A percentile compares a stretch with the other conserved stretches of the same genome.
phyloP scores from a whole-genome alignment of 53 echinoderm and acorn worm species.

The Henricia sp. region DNA sequence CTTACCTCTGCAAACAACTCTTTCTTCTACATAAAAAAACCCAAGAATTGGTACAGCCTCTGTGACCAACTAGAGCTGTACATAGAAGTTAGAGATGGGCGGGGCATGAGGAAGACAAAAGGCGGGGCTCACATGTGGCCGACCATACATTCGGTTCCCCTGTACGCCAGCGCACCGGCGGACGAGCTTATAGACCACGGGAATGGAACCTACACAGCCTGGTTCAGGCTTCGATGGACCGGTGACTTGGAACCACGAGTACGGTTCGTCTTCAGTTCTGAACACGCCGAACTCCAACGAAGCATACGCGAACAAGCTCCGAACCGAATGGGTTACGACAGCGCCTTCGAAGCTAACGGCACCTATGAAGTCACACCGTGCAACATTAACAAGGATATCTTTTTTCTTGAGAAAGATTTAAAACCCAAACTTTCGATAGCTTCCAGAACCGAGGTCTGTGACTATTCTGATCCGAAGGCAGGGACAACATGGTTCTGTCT shows the following conservation, averaged over 20 bases:
- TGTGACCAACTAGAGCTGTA: conserved; percentile 48
- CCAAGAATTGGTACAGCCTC: conserved; percentile 21
- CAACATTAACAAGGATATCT: conserved; percentile 11
- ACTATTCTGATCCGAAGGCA: conserved; percentile 51
- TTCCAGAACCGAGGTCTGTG: conserved; percentile 10
- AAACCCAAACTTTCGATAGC: neutral
- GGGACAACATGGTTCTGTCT: conserved; percentile 70
- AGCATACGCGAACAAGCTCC: too few species aligned
- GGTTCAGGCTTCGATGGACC: conserved; percentile 57
- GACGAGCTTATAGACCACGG: conserved; percentile 51
- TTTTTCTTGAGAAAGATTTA: neutral
- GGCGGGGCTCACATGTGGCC: conserved; percentile 67
- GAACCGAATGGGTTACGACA: conserved; percentile 50
- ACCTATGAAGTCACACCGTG: conserved; percentile 28
- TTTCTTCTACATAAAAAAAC: conserved; percentile 34
- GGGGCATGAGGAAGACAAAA: conserved; percentile 27
- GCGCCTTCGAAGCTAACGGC: conserved; percentile 24
- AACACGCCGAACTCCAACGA: conserved; percentile 49
- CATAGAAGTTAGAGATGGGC: conserved; percentile 42
- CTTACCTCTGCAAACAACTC: neutral
- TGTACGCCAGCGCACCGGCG: conserved; percentile 40
- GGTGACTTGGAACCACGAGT: conserved; percentile 57
- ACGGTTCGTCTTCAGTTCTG: conserved; percentile 57
- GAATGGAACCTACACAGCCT: conserved; percentile 60
- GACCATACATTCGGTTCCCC: conserved; percentile 14